phyloP scores from a whole-genome alignment of 2,113 vertebrate genomes.

The Apaloderma vittatum region DNA sequence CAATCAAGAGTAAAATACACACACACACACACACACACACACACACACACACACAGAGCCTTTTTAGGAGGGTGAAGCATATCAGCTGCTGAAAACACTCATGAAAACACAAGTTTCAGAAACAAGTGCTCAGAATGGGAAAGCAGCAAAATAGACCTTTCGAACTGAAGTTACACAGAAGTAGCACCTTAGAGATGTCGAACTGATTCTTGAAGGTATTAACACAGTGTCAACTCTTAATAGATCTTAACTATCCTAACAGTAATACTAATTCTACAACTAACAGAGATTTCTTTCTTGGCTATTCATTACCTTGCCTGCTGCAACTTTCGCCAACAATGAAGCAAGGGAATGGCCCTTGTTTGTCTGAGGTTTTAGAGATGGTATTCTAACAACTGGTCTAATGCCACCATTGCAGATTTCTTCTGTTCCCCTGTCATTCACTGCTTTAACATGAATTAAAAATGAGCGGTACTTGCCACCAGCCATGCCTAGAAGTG shows the following conservation, averaged over 20 bases:
- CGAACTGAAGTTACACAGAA: not conserved
- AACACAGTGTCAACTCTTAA: not conserved
- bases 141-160: not conserved
- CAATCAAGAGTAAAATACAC: not conserved
- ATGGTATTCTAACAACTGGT: constrained; percentile 92
- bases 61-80: not conserved
- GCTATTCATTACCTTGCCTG: constrained; percentile 90
- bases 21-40: not conserved
- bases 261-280: not conserved
- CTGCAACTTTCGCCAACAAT: constrained; percentile 93
- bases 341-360: constrained; percentile 95
- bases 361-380: constrained; percentile 89
- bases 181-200: not conserved
- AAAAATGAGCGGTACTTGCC: constrained; percentile 99
- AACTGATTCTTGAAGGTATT: not conserved
- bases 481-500: constrained; percentile 92
- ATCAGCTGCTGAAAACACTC: not conserved
- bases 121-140: not conserved
- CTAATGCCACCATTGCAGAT: constrained; percentile 84
- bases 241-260: not conserved
- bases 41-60: no score
- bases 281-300: not conserved
- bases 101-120: not conserved
- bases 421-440: constrained; percentile 91
- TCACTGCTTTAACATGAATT: constrained; percentile 96